Conservation (phyloP, 2,113 vertebrate genomes). For the Egretta garzetta region DNA sequence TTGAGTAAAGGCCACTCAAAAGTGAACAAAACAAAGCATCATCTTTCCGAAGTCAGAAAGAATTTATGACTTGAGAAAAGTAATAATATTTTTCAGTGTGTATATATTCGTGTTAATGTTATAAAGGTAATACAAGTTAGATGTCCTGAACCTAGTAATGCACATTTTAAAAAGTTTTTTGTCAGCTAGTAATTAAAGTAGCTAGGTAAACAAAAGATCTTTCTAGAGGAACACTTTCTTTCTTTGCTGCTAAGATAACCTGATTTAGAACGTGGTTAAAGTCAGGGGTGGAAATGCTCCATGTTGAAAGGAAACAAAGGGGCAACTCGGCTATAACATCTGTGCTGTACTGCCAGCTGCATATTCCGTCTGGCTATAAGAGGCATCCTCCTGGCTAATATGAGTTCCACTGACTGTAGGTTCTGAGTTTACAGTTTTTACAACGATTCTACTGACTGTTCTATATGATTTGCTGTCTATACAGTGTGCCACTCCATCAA, state of each 20-base stretch:
- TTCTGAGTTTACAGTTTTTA: constrained; percentile 1
- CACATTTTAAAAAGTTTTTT: background rate
- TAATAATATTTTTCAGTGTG: background rate
- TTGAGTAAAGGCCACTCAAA: background rate
- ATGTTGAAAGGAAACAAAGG: background rate
- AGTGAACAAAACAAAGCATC: background rate
- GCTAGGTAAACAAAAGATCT: background rate
- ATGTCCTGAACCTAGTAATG: background rate
- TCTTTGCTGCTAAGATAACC: background rate
- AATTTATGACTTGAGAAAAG: background rate
- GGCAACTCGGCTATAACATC: background rate
- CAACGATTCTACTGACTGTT: background rate
- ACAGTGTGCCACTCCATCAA: background rate
- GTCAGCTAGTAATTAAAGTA: background rate
- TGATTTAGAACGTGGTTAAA: background rate
- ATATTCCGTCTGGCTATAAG: background rate
- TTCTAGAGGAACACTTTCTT: background rate
- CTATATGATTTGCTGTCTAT: background rate
- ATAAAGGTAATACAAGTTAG: background rate
- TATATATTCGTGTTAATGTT: background rate
- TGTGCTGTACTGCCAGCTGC: background rate
- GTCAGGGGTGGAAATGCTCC: background rate
- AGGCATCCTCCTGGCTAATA: background rate
- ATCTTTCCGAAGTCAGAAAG: background rate
- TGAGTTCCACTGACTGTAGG: background rate